These are phyloP conservation scores for Dendrophyllia cribrosa DNA, from an alignment of 64 coral and sea anemone genomes.

Conservation along the genomic window DNA sequence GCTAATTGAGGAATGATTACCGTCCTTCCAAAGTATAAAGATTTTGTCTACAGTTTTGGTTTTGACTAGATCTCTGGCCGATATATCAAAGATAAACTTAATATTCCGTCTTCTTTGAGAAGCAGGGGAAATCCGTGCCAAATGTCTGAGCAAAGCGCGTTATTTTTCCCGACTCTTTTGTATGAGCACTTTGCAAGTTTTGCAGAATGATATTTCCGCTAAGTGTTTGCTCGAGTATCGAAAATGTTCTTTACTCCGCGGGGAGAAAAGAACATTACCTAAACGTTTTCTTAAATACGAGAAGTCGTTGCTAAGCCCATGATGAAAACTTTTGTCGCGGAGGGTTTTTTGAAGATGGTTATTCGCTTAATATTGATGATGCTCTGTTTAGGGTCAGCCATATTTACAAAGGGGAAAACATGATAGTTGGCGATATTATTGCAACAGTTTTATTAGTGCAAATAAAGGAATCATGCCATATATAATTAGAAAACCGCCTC, in stretches of 20 bases:
- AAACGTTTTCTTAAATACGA: not conserved
- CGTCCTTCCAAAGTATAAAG: not conserved
- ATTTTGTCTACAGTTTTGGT: not conserved
- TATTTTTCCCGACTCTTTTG: too few species aligned
- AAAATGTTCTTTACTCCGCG: too few species aligned
- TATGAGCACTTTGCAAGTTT: too few species aligned
- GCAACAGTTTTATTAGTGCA: slow-evolving; percentile 3
- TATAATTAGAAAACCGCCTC: not conserved
- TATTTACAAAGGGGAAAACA: slow-evolving; percentile 13
- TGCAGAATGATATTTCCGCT: too few species aligned
- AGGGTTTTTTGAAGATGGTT: not conserved
- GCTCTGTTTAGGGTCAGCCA: not conserved
- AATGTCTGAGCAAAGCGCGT: too few species aligned
- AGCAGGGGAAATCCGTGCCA: too few species aligned
- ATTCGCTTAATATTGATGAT: not conserved
- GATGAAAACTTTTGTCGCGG: not conserved
- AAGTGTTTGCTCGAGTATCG: too few species aligned
- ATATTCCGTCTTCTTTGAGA: too few species aligned
- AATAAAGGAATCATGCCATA: slow-evolving; percentile 8
- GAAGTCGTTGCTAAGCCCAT: not conserved
- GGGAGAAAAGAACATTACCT: too few species aligned
- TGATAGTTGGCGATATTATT: not conserved
- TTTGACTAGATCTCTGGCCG: not conserved
- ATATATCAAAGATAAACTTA: not conserved
- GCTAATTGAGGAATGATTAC: not conserved